Conservation (phyloP, 2,888 invertebrate genomes). For the Pseudococcus jackbeardsleyi region DNA sequence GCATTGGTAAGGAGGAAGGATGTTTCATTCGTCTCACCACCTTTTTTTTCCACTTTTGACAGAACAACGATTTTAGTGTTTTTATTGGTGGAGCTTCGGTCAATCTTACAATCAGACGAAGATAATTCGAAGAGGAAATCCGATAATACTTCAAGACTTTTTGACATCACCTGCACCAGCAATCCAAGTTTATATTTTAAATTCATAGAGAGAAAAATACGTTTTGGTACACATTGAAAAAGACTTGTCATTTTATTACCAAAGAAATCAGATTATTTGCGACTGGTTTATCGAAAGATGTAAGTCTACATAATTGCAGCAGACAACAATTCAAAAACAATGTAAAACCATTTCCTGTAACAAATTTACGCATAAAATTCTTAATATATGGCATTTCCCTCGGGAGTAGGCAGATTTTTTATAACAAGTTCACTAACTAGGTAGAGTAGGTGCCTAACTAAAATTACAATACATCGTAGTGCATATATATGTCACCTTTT, state of each 20-base stretch:
- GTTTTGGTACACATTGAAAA: not conserved
- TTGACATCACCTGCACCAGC: not conserved
- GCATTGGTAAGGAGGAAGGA: not conserved
- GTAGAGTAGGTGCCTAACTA: no score
- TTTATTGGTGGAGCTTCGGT: not conserved
- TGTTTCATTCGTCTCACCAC: not conserved
- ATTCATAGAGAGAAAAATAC: not conserved
- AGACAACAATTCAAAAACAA: conserved; percentile 17
- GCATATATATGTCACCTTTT: not conserved
- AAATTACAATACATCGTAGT: no score
- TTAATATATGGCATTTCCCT: no score
- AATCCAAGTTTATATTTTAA: not conserved
- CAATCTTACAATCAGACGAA: not conserved
- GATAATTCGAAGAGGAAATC: not conserved
- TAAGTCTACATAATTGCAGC: conserved; percentile 50
- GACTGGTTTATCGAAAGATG: conserved; percentile 27
- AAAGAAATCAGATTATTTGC: not conserved
- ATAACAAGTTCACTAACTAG: no score
- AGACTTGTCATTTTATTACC: not conserved
- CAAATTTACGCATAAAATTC: not conserved
- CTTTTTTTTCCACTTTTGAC: not conserved
- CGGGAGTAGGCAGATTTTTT: no score
- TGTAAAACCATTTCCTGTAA: conserved; percentile 39
- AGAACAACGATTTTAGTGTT: not conserved
- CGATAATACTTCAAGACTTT: not conserved